phyloP scores from a whole-genome alignment of 2,888 invertebrate species.

The Psylliodes chrysocephalus region DNA sequence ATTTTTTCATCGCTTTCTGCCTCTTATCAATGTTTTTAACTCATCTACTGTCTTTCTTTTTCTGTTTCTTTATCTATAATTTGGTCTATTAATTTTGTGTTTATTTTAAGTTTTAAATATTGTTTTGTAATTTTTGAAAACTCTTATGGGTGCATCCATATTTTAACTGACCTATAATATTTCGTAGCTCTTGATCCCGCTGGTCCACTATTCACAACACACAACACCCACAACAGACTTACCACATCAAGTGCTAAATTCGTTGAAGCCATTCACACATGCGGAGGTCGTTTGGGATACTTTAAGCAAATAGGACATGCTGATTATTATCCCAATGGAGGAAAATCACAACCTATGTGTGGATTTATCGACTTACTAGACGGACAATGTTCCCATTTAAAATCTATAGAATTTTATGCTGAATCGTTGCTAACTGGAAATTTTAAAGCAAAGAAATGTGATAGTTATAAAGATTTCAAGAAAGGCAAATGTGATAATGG shows the following conservation, averaged over 20 bases:
- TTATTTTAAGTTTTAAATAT: too few species aligned
- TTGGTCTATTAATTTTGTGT: too few species aligned
- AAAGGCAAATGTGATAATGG: conserved; percentile 9
- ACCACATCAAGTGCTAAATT: conserved; percentile 56
- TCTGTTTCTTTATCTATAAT: too few species aligned
- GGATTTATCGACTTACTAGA: background rate
- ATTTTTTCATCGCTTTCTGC: too few species aligned
- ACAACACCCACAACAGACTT: conserved; percentile 52
- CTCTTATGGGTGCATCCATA: too few species aligned
- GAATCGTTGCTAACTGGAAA: conserved; percentile 24
- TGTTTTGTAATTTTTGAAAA: too few species aligned
- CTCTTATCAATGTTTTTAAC: too few species aligned
- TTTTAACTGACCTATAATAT: too few species aligned
- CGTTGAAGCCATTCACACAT: conserved; percentile 60
- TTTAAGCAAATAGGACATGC: conserved; percentile 54
- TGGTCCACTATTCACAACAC: conserved; percentile 50
- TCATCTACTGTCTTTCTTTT: too few species aligned
- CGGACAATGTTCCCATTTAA: conserved; percentile 18
- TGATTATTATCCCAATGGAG: conserved; percentile 62
- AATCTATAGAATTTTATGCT: conserved; percentile 10
- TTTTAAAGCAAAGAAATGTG: conserved; percentile 17
- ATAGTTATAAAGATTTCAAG: background rate
- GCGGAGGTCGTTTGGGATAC: conserved; percentile 43
- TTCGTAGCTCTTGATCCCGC: conserved; percentile 60
- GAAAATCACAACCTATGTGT: conserved; percentile 58